Conservation (phyloP, 1,140 invertebrate genomes). For the Pemphigus obesinymphae region DNA sequence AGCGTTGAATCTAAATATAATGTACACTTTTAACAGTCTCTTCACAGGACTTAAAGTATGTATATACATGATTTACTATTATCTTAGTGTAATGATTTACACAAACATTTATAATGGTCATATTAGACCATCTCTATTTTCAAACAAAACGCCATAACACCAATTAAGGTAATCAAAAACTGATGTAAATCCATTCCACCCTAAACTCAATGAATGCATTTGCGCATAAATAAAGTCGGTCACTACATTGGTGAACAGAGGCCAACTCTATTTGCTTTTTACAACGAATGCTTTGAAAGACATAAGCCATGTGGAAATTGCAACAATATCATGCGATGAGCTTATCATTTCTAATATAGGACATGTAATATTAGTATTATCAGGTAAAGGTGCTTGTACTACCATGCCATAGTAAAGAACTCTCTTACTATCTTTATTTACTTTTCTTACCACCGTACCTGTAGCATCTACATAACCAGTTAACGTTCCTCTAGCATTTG, state of each 20-base stretch:
- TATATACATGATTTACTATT: neutral
- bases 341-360: neutral
- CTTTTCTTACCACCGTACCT: too few species aligned
- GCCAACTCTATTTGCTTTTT: neutral
- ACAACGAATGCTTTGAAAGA: too few species aligned
- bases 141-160: neutral
- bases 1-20: too few species aligned
- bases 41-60: neutral
- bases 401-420: too few species aligned
- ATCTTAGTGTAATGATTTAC: too few species aligned
- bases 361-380: neutral
- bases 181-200: neutral
- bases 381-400: too few species aligned
- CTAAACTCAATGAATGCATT: neutral
- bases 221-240: too few species aligned
- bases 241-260: neutral
- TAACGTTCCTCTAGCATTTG: too few species aligned
- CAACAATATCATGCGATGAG: neutral
- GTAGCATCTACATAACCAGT: too few species aligned
- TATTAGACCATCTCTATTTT: neutral
- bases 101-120: neutral
- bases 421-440: too few species aligned
- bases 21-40: too few species aligned
- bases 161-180: neutral
- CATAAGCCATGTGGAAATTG: neutral